A percentile compares a stretch with the other conserved stretches of the same genome.
These are phyloP conservation scores for Stictonetta naevosa DNA, from an alignment of 2,113 vertebrate genomes.

Conservation along the genomic window DNA sequence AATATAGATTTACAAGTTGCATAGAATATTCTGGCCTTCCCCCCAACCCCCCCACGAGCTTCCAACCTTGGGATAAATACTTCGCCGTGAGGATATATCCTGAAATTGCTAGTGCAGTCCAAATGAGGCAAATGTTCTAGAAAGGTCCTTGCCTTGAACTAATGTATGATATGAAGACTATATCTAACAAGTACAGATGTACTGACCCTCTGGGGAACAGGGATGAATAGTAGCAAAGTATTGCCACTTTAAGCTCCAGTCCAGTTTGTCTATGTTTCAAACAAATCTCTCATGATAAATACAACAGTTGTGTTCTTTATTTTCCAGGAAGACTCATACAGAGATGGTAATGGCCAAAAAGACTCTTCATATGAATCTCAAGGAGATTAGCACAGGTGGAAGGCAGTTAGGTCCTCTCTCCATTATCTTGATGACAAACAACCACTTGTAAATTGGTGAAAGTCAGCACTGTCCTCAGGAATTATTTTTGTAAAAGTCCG, in stretches of 20 bases:
- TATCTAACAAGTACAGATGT: neutral
- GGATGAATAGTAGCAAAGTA: neutral
- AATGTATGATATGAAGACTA: neutral
- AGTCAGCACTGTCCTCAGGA: conserved; percentile 52
- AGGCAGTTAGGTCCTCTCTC: neutral
- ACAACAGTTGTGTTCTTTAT: neutral
- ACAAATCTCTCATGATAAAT: neutral
- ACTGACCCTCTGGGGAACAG: neutral
- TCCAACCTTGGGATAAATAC: neutral
- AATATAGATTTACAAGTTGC: neutral
- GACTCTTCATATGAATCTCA: neutral
- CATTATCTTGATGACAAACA: neutral
- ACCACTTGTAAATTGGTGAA: conserved; percentile 7
- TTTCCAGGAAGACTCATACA: neutral
- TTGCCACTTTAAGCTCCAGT: neutral
- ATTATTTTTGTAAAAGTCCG: conserved; percentile 68
- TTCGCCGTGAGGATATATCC: neutral
- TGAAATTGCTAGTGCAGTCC: neutral
- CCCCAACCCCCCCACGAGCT: neutral
- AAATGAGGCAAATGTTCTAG: neutral
- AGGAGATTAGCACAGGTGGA: neutral
- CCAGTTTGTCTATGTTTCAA: neutral
- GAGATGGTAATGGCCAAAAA: neutral
- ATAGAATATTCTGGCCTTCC: neutral
- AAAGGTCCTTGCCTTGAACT: neutral